phyloP scores from a whole-genome alignment of 1,140 invertebrate genomes.

The Sarcophaga peregrina region DNA sequence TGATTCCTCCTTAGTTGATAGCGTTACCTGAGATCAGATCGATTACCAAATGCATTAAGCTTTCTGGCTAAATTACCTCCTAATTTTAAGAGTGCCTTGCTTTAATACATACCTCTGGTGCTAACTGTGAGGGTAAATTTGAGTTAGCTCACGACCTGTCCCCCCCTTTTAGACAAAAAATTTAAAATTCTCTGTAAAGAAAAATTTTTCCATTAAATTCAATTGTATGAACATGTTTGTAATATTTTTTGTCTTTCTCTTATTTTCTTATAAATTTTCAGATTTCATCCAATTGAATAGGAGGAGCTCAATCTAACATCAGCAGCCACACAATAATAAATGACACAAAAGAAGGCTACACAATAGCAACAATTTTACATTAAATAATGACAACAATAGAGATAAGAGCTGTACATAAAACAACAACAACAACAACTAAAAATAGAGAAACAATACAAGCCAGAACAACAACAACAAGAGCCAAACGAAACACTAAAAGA shows the following conservation, averaged over 20 bases:
- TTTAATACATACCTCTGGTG: too few species aligned
- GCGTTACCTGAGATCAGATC: too few species aligned
- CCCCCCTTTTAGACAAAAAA: too few species aligned
- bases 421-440: background rate
- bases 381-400: conserved; percentile 27
- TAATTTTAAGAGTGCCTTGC: too few species aligned
- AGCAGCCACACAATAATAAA: background rate
- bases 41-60: too few species aligned
- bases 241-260: background rate
- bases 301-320: background rate
- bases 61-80: too few species aligned
- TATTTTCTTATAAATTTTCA: background rate
- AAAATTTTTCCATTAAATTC: too few species aligned
- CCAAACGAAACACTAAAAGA: background rate
- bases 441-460: background rate
- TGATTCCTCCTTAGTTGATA: too few species aligned
- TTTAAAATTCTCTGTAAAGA: too few species aligned
- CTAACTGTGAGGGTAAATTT: too few species aligned
- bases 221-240: too few species aligned
- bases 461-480: background rate
- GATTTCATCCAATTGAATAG: background rate
- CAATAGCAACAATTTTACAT: background rate
- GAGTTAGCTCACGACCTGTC: too few species aligned
- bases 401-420: background rate
- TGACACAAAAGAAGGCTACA: background rate